Evolutionary conservation across 2,888 invertebrate genomes (phyloP).

Genomic region (Eristalis intricaria): DNA sequence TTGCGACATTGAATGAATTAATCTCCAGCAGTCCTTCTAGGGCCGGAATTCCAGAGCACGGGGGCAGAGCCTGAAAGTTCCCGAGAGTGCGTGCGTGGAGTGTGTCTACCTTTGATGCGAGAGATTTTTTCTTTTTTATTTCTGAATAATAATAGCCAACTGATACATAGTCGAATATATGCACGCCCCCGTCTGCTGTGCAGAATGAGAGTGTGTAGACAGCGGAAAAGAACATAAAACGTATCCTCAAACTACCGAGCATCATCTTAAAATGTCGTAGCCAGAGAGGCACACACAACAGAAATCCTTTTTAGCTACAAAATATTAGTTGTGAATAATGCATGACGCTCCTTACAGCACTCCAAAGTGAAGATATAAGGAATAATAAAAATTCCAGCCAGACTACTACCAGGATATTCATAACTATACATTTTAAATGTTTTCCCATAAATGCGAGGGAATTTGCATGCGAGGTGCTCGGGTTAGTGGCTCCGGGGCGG

Average conservation of each 20-base stretch:
- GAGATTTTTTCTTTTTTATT: slow-evolving; percentile 40
- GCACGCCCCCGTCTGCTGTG: not conserved
- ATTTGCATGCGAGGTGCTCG: slow-evolving; percentile 48
- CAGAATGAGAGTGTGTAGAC: not conserved
- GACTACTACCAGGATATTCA: slow-evolving; percentile 34
- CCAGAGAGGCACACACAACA: slow-evolving; percentile 1
- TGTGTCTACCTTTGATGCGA: slow-evolving; percentile 5
- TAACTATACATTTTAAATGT: slow-evolving; percentile 71
- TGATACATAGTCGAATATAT: slow-evolving; percentile 43
- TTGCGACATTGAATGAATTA: slow-evolving; percentile 45
- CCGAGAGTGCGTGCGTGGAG: not conserved
- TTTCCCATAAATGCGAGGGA: slow-evolving; percentile 62
- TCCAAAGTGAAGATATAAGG: slow-evolving; percentile 33
- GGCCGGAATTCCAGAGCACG: not conserved
- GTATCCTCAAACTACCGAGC: slow-evolving; percentile 15
- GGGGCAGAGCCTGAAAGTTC: not conserved
- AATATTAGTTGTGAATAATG: slow-evolving; percentile 71
- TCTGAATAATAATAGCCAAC: slow-evolving; percentile 50
- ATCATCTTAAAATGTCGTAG: not conserved
- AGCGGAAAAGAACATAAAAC: slow-evolving; percentile 3
- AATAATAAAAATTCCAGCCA: slow-evolving; percentile 44
- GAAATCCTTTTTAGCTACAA: slow-evolving; percentile 68
- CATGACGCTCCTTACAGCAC: slow-evolving; percentile 59
- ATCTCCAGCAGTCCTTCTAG: not conserved
- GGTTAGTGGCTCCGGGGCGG: slow-evolving; percentile 3